These are phyloP conservation scores for Buceros bicornis DNA, from an alignment of 2,797 vertebrate species.

Conservation along the genomic window DNA sequence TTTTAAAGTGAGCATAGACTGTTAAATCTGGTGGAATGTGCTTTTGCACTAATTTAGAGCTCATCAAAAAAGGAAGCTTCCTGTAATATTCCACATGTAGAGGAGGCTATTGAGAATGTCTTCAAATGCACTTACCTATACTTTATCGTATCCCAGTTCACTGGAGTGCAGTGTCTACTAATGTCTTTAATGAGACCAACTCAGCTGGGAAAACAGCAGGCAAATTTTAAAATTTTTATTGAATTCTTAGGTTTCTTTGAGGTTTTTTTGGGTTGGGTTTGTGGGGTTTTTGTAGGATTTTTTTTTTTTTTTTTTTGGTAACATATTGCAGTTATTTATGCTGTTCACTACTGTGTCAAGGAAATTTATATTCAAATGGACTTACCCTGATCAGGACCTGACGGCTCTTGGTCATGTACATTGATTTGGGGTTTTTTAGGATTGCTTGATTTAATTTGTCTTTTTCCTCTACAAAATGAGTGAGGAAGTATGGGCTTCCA, in stretches of 20 bases:
- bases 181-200: neutral
- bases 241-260: no score
- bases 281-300: neutral
- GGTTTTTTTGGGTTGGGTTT: accelerated
- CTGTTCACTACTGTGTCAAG: neutral
- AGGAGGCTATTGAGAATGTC: neutral
- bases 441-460: neutral
- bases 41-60: neutral
- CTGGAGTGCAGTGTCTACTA: neutral
- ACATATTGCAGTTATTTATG: neutral
- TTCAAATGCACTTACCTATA: neutral
- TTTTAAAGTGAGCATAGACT: neutral
- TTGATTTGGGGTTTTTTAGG: neutral
- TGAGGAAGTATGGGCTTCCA: neutral
- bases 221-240: no score
- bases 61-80: neutral
- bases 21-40: neutral
- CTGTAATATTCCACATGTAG: neutral
- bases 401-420: neutral
- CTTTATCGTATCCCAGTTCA: neutral
- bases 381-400: neutral
- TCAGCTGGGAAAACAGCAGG: neutral
- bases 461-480: neutral
- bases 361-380: neutral
- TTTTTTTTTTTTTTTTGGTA: neutral